phyloP scores from a whole-genome alignment of 1,140 invertebrate genomes.

The Drosophila subobscura region DNA sequence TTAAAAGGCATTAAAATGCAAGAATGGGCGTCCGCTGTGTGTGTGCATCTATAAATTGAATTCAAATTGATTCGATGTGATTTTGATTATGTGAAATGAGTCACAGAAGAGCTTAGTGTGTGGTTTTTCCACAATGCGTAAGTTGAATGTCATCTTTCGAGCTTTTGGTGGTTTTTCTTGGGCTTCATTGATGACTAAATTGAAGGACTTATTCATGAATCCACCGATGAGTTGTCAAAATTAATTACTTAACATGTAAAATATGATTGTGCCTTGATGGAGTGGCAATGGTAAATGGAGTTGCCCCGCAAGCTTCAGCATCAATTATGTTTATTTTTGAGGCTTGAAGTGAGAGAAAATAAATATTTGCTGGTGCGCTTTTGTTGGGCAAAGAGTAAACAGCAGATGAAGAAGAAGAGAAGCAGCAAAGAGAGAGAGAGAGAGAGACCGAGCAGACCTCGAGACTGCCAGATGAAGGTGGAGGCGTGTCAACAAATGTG shows the following conservation, averaged over 20 bases:
- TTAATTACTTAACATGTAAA: conserved; percentile 15
- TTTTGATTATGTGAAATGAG: conserved; percentile 40
- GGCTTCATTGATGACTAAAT: conserved; percentile 41
- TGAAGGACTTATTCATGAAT: conserved; percentile 45
- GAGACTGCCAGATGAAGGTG: conserved; percentile 21
- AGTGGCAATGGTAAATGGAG: background rate
- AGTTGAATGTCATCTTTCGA: conserved; percentile 42
- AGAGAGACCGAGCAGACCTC: conserved; percentile 21
- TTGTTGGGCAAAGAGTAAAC: conserved; percentile 32
- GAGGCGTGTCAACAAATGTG: conserved; percentile 36
- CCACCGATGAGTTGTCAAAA: conserved; percentile 23
- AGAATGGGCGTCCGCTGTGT: too few species aligned
- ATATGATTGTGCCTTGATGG: conserved; percentile 15
- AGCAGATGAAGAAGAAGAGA: conserved; percentile 14
- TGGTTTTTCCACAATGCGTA: conserved; percentile 57
- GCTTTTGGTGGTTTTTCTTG: conserved; percentile 22
- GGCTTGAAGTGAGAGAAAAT: conserved; percentile 35
- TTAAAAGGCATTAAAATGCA: conserved; percentile 41
- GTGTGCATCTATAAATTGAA: conserved; percentile 3
- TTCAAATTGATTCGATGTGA: conserved; percentile 4
- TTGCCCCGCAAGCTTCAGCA: too few species aligned
- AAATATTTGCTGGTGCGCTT: conserved; percentile 55
- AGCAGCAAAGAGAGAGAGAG: conserved; percentile 3
- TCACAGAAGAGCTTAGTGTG: conserved; percentile 41
- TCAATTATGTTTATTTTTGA: background rate